Evolutionary conservation across 1,140 invertebrate species (phyloP).

Genomic region (Bombus soroeensis): DNA sequence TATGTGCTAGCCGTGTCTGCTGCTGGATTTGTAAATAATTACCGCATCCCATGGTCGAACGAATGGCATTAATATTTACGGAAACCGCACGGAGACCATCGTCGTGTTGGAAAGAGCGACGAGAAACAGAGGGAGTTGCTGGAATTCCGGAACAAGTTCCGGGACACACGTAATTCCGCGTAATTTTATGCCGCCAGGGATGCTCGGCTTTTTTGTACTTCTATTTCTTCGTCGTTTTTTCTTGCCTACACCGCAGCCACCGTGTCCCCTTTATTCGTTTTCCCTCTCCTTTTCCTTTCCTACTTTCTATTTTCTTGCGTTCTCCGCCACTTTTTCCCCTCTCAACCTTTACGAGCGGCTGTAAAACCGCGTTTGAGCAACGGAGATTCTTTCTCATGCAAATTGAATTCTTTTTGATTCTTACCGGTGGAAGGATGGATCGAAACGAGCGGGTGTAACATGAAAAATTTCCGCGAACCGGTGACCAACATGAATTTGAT

Average conservation of each 20-base stretch:
- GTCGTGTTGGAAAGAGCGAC: neutral
- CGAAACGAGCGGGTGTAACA: neutral
- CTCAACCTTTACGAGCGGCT: constrained; percentile 23
- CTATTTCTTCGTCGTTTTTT: neutral
- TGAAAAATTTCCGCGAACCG: constrained; percentile 5
- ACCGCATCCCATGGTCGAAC: neutral
- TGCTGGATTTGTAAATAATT: constrained; percentile 24
- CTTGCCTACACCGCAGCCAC: neutral
- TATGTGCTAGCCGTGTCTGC: neutral
- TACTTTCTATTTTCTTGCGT: neutral
- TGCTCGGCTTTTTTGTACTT: neutral
- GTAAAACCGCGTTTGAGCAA: constrained; percentile 44
- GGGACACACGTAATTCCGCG: constrained; percentile 38
- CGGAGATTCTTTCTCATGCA: constrained; percentile 45
- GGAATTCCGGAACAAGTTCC: neutral
- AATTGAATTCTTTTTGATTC: constrained; percentile 50
- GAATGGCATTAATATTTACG: constrained; percentile 34
- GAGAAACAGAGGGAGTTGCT: neutral
- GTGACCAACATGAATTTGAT: neutral
- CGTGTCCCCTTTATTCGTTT: neutral
- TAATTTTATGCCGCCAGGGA: constrained; percentile 36
- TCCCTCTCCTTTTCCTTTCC: neutral
- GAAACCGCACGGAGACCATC: neutral
- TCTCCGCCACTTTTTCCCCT: neutral
- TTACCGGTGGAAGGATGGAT: neutral